Evolutionary conservation across 2,888 invertebrate species (phyloP), one percentile per base, ranked within the genome.

Genomic region (Drosophila diplacantha): DNA sequence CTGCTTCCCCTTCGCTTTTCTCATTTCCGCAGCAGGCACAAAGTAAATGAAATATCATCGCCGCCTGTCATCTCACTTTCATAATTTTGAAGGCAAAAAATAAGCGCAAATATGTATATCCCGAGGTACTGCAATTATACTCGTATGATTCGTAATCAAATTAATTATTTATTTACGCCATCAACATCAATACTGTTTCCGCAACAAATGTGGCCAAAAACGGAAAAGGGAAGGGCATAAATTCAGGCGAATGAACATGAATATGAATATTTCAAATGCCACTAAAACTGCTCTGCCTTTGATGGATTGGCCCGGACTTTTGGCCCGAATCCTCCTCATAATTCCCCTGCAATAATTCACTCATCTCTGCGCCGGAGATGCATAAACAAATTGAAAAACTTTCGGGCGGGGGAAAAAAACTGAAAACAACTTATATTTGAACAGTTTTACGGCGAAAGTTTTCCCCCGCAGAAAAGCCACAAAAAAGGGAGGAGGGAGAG

Each of bases 381-480:
- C 71, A 83, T 76, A 83, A 81, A 81, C 76, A 83, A 81, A 81
- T 83, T 83, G 83, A 75, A 83, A 80, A 83, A 80, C 67, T 78
- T 83, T 18, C 8, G 22, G 18, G 22, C 5, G 6, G 6, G 7
- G 3, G 8, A 34, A 14, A 18, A 38, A 14, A 38, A 22, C 38
- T 38, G n/a, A 26, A 43, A 44, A 46, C 53, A 63, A 61, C 55
- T 66, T 59, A 20, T 54, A 54, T 68, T 68, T 66, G 54, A 55
- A 65, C 57, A 54, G 63, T 69, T 66, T 66, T 51, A 66, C 51
- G 67, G 31, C 22, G 43, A 66, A 66, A 67, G 58, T 66, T 65
- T 56, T 56, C 8, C 46, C 9, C 24, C 34, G 20, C 38, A 14
- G 8, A 49, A 22, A 52, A 68, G 43, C 35, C 38, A 35, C 26